Base-by-base conservation (phyloP, 1,140 invertebrate genomes). In the Hycleus cichorii region DNA sequence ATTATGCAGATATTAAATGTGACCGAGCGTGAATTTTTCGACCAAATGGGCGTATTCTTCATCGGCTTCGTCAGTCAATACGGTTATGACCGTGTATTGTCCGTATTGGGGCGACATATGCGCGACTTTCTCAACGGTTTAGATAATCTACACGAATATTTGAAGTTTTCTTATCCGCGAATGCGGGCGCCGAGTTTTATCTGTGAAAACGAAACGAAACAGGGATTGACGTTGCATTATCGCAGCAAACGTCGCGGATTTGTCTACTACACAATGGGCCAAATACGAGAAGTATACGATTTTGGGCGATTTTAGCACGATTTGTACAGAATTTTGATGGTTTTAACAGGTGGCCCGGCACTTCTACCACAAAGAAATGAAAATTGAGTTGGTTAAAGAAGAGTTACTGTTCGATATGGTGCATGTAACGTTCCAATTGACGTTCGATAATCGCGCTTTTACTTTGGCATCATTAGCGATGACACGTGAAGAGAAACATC, bases 71-170 rank as follows among this genome's bases (percentile, higher is more conserved):
- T 94, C 1, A 88, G 91, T n/a, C 91, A 95, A 67, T 97, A 95
- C 71, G 93, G 93, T 4, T 97, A 97, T 74, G 93, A 97, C 73
- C 78, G 89, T 58, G 90, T 95, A 0, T 73, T 95, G 3, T 92
- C 90, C 11, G 91, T 95, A 1, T 77, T 95, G 4, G 92, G 95
- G 2, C 80, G 94, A 5, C 90, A 97, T 70, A 91, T 98, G 83
- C 76, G 94, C 54, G 95, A 97, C 74, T 98, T 98, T 72, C 81
- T 98, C 1, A 97, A 97, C 69, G 94, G 94, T 49, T 76, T 98
- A 63, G 95, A 97, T 75, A 98, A 97, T 78, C 80, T 98, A 27
- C 95, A 98, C 73, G 95, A 98, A 73, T 98, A 98, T 73, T 78
- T 98, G 2, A 94, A 94, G 75, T 95, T 97, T 76, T 96, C 93